phyloP scores from a whole-genome alignment of 30 jellyfish, hydroid and myxozoan species.

The Aurelia sp. region DNA sequence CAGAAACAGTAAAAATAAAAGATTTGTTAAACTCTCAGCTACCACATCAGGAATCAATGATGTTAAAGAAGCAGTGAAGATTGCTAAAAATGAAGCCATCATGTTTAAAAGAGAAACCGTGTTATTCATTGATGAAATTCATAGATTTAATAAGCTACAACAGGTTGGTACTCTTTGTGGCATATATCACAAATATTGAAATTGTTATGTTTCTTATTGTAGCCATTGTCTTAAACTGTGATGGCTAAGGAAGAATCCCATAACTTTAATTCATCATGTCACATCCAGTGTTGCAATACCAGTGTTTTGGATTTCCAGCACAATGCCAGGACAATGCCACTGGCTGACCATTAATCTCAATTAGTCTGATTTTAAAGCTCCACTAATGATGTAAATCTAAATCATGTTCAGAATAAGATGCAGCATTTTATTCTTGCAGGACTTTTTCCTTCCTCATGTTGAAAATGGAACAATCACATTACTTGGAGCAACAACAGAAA shows the following conservation, averaged over 20 bases:
- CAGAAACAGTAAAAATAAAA: constrained; percentile 45
- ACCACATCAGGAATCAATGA: constrained; percentile 83
- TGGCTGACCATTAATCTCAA: too few species aligned
- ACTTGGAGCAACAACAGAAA: constrained; percentile 97
- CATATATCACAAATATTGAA: too few species aligned
- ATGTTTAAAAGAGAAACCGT: constrained; percentile 82
- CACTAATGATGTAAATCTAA: too few species aligned
- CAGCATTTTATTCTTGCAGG: constrained; percentile 36
- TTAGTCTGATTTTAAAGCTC: too few species aligned
- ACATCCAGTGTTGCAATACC: too few species aligned
- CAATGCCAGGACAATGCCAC: too few species aligned
- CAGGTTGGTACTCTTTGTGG: constrained; percentile 59
- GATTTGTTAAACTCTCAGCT: constrained; percentile 89
- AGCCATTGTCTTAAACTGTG: too few species aligned
- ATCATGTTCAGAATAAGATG: too few species aligned
- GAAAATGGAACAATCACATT: constrained; percentile 95
- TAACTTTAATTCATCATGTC: too few species aligned
- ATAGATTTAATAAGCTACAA: constrained; percentile 89
- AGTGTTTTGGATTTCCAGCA: too few species aligned
- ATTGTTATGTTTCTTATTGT: too few species aligned
- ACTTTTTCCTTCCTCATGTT: constrained; percentile 87
- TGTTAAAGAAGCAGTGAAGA: constrained; percentile 87
- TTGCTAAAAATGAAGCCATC: constrained; percentile 83
- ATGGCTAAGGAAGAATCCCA: too few species aligned
- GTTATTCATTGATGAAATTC: constrained; percentile 92